Conservation (phyloP, 2,113 vertebrate genomes). For the Epinephelus moara region DNA sequence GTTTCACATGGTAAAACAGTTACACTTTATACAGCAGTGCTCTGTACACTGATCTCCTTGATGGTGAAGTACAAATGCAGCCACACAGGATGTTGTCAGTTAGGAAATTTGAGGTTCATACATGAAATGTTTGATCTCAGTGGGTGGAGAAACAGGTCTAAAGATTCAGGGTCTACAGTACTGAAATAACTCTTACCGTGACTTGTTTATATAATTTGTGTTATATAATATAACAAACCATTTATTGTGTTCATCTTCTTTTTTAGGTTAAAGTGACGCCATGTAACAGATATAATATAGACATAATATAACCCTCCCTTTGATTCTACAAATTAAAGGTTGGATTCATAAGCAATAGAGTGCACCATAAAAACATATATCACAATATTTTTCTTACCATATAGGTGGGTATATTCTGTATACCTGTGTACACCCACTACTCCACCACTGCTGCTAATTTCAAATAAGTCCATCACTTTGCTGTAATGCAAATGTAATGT, state of each 20-base stretch:
- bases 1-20: conserved; percentile 29
- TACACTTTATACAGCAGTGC: not conserved
- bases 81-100: not conserved
- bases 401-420: too few relatives aligned
- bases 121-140: not conserved
- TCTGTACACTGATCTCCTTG: not conserved
- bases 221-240: not conserved
- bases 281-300: not conserved
- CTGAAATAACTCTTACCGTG: not conserved
- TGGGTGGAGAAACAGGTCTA: not conserved
- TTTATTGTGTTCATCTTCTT: not conserved
- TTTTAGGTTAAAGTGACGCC: not conserved
- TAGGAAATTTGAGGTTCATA: conserved; percentile 26
- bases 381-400: too few relatives aligned
- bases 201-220: not conserved
- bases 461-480: too few relatives aligned
- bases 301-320: not conserved
- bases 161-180: not conserved
- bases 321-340: not conserved
- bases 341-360: not conserved
- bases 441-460: too few relatives aligned
- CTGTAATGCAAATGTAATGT: too few relatives aligned
- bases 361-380: not conserved
- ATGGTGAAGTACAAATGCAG: conserved; percentile 32
- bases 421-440: too few relatives aligned